Evolutionary conservation across 64 coral and sea anemone species (phyloP), one percentile per base, ranked within the genome.

Genomic region (Astreopora myriophthalma): DNA sequence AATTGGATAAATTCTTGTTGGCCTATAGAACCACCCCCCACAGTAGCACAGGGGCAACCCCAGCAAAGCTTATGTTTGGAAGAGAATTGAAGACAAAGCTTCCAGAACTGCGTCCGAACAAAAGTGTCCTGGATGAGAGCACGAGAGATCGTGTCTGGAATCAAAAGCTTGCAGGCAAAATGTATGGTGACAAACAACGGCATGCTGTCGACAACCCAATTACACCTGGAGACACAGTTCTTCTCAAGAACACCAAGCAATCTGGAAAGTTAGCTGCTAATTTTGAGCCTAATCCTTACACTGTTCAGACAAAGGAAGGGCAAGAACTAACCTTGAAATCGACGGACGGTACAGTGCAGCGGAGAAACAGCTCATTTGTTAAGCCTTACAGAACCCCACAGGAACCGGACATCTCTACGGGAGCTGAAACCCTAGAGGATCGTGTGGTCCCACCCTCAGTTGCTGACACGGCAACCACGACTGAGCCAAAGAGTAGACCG

Each of bases 281-380:
- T 42, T 90, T 90, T 30, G 58, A 69, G 8, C 16, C 74, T 13
- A 46, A 90, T 26, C 88, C 88, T 25, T 90, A 90, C 76, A 90
- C 75, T 39, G 73, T 90, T 17, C 55, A 66, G 76, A 90, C 60
- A 80, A 90, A 30, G 73, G 34, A 90, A 69, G 42, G 88, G 23
- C n/a, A 80, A 44, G 60, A 90, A 37, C 73, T 90, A 29, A 90
- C 88, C 33, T 8, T 79, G 75, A 80, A 90, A 80, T 79, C 88
- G n/a, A n/a, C n/a, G n/a, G 10, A 58, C 32, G 58, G 74, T 46
- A 48, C 27, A 68, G 60, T 90, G 39, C 34, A 80, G 20, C 24
- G 88, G 75, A 90, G 75, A 90, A n/a, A n/a, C n/a, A n/a, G n/a
- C n/a, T n/a, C n/a, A n/a, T n/a, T n/a, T n/a, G n/a, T n/a, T n/a